Conservation (phyloP, 2,113 vertebrate species). For the Myrmecophaga tridactyla region DNA sequence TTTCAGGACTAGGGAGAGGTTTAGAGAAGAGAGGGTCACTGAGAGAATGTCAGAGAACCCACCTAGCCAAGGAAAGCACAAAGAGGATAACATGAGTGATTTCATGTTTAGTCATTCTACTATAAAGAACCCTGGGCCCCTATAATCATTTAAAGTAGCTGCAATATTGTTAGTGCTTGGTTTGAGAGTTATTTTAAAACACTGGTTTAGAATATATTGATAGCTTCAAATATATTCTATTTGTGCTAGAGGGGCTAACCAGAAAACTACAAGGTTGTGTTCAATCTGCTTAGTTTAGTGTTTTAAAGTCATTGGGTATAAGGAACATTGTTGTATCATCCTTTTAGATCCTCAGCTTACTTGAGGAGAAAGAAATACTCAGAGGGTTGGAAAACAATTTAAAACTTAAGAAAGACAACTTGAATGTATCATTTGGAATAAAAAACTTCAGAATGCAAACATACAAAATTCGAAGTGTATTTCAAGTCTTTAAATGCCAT, state of each 20-base stretch:
- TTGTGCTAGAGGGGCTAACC: background rate
- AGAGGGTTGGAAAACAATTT: background rate
- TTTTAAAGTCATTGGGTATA: background rate
- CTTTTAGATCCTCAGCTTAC: background rate
- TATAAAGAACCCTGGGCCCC: background rate
- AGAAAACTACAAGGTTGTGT: background rate
- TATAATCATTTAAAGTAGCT: background rate
- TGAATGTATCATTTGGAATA: background rate
- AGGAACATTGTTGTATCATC: background rate
- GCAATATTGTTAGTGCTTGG: background rate
- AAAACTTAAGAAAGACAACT: background rate
- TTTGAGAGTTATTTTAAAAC: background rate
- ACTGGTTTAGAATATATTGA: background rate
- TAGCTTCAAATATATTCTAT: background rate
- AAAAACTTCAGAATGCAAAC: constrained; percentile 2
- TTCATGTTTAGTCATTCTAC: background rate
- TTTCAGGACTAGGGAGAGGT: background rate
- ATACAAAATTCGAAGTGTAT: background rate
- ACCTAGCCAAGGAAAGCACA: background rate
- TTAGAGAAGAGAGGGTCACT: background rate
- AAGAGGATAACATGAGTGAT: background rate
- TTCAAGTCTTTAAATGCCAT: background rate
- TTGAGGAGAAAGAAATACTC: background rate
- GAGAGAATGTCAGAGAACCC: background rate
- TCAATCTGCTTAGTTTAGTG: background rate